These are phyloP conservation scores for Rhinopomastus cyanomelas DNA, from an alignment of 2,113 vertebrate genomes.

Conservation along the genomic window DNA sequence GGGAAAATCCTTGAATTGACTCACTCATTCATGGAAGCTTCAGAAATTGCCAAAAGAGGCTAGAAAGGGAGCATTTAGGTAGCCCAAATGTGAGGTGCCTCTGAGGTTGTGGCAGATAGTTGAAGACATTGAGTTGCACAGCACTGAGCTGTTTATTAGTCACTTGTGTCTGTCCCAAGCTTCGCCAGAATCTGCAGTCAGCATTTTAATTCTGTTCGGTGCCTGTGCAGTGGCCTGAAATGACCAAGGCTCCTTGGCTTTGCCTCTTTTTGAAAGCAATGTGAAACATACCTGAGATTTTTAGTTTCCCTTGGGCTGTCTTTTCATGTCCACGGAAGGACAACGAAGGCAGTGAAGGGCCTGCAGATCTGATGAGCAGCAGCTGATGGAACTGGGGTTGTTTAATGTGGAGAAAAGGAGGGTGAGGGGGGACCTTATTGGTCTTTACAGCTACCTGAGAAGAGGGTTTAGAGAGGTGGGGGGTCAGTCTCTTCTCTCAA, in stretches of 20 bases:
- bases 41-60: neutral
- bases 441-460: too few species aligned
- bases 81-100: neutral
- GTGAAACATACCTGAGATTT: neutral
- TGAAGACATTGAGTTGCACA: neutral
- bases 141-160: fast-evolving
- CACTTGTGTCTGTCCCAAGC: neutral
- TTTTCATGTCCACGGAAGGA: too few species aligned
- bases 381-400: too few species aligned
- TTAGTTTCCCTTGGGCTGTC: neutral
- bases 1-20: neutral
- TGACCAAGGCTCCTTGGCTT: neutral
- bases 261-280: neutral
- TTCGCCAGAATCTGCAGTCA: neutral
- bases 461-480: too few species aligned
- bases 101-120: neutral
- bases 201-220: neutral
- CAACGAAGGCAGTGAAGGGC: too few species aligned
- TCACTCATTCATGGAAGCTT: neutral
- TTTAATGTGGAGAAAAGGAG: too few species aligned
- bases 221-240: neutral
- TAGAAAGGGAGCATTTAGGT: neutral
- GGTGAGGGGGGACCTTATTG: too few species aligned
- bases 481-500: too few species aligned
- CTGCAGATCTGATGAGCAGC: too few species aligned